Percentiles rank a stretch among this genome's conserved stretches.
phyloP scores from a whole-genome alignment of 2,797 vertebrate genomes.

The Clarias fuscus region DNA sequence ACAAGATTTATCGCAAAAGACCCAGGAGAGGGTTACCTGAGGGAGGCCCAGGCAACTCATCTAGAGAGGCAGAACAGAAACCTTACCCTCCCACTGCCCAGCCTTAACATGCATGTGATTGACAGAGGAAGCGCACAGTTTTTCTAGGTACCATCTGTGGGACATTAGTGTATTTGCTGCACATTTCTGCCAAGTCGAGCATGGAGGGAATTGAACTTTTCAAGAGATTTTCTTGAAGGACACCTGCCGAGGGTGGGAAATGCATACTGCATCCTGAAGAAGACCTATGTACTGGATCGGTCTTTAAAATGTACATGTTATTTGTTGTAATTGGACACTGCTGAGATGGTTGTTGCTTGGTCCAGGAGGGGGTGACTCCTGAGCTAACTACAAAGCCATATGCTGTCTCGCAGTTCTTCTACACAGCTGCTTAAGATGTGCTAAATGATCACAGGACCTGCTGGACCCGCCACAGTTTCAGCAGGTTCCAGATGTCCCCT shows the following conservation, averaged over 20 bases:
- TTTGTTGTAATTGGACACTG: slow-evolving; percentile 47
- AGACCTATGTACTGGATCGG: slow-evolving; percentile 6
- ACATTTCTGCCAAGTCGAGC: slow-evolving; percentile 2
- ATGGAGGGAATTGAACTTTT: slow-evolving; percentile 35
- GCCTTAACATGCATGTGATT: slow-evolving; percentile 68
- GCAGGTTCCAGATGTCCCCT: slow-evolving; percentile 54
- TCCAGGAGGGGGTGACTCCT: slow-evolving; percentile 57
- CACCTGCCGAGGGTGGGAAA: slow-evolving; percentile 5
- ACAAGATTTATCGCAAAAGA: slow-evolving; percentile 50
- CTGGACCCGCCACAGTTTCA: slow-evolving; percentile 47
- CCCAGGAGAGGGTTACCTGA: slow-evolving; percentile 48
- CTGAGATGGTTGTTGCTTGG: slow-evolving; percentile 21
- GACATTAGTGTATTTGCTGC: slow-evolving; percentile 48
- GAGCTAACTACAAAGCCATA: slow-evolving; percentile 55
- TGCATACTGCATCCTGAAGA: slow-evolving; percentile 25
- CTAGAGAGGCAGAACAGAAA: slow-evolving; percentile 5
- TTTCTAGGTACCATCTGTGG: slow-evolving; percentile 51
- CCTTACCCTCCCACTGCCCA: slow-evolving; percentile 50
- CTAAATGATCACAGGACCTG: slow-evolving; percentile 50
- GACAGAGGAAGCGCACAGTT: slow-evolving; percentile 65
- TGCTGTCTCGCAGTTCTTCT: slow-evolving; percentile 47
- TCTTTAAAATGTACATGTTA: slow-evolving; percentile 46
- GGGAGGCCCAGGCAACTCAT: slow-evolving; percentile 18
- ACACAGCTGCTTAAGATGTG: slow-evolving; percentile 51
- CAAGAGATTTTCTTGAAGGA: slow-evolving; percentile 30